Evolutionary conservation across 2,888 invertebrate species (phyloP), one percentile per base, ranked within the genome.

Genomic region (Melangyna quadrimaculata): DNA sequence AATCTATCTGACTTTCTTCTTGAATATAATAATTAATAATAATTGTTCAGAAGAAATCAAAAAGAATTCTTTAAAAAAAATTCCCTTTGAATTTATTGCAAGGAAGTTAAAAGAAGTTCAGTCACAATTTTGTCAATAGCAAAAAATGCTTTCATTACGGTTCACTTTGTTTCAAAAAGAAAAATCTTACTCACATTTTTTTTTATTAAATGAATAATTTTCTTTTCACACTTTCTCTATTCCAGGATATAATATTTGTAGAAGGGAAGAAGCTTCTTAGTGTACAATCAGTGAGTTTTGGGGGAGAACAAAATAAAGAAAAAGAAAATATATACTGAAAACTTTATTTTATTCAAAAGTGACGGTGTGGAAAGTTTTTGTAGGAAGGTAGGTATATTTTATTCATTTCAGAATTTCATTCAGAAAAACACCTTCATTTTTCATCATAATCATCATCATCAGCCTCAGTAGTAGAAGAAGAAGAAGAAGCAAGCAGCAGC

Each of bases 331-430:
- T 48, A 37, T 2, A 27, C 22, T 35, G 45, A 45, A 65, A 78
- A 37, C 43, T 65, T 57, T 37, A 69, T 61, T 70, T 65, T 57
- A 81, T 75, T 57, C 80, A 81, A 43, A 70, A 71, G 80, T 65
- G 70, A 71, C 65, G 80, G 75, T 48, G 80, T 70, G 63, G 70
- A 75, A 74, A 70, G 70, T 63, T 70, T 74, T 35, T 51, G 51
- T 32, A 65, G 19, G 55, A 6, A 53, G 19, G 10, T 51, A 51
- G n/a, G n/a, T 65, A 45, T 75, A 75, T 70, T 74, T 80, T 75
- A 80, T 81, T 75, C 75, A 75, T 81, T 71, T 40, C 19, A 19
- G 10, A 70, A 65, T 65, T 71, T 65, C 57, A 55, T 57, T 59
- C 55, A 63, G 67, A 48, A 32, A 67, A 71, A 61, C 67, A 81